phyloP scores from a whole-genome alignment of 2,888 invertebrate species.

The Automeris io region DNA sequence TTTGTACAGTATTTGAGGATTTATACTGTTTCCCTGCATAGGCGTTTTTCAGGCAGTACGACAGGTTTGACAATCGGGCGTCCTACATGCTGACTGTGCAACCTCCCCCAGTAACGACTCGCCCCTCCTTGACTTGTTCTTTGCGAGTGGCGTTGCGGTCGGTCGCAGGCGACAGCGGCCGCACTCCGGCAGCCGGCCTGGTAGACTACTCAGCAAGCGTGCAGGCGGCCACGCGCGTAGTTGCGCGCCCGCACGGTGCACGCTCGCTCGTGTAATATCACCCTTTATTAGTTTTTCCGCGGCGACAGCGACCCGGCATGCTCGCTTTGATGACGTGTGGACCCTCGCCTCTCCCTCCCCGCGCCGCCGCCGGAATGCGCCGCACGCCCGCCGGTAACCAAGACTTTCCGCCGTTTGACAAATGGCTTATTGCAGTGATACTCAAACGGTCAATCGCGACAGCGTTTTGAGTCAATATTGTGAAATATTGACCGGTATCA shows the following conservation, averaged over 20 bases:
- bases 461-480: too few species aligned
- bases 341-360: background rate
- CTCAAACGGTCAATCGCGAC: too few species aligned
- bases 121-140: too few species aligned
- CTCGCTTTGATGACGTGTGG: slow-evolving; percentile 41
- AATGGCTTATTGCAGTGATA: slow-evolving; percentile 54
- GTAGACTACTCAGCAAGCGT: slow-evolving; percentile 11
- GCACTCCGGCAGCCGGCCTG: slow-evolving; percentile 11
- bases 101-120: too few species aligned
- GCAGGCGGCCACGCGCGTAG: slow-evolving; percentile 14
- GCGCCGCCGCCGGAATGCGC: slow-evolving; percentile 25
- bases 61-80: too few species aligned
- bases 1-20: too few species aligned
- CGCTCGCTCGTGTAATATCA: slow-evolving; percentile 54
- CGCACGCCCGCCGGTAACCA: slow-evolving; percentile 48
- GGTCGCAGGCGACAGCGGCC: slow-evolving; percentile 15
- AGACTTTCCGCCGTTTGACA: slow-evolving; percentile 42
- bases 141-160: slow-evolving; percentile 9
- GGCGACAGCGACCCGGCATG: slow-evolving; percentile 54
- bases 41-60: too few species aligned
- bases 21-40: too few species aligned
- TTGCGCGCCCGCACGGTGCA: slow-evolving; percentile 26
- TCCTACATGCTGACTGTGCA: too few species aligned
- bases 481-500: too few species aligned
- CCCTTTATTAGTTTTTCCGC: slow-evolving; percentile 71